These are phyloP conservation scores for Pimpla rufipes DNA, from an alignment of 2,888 invertebrate species.

Conservation along the genomic window DNA sequence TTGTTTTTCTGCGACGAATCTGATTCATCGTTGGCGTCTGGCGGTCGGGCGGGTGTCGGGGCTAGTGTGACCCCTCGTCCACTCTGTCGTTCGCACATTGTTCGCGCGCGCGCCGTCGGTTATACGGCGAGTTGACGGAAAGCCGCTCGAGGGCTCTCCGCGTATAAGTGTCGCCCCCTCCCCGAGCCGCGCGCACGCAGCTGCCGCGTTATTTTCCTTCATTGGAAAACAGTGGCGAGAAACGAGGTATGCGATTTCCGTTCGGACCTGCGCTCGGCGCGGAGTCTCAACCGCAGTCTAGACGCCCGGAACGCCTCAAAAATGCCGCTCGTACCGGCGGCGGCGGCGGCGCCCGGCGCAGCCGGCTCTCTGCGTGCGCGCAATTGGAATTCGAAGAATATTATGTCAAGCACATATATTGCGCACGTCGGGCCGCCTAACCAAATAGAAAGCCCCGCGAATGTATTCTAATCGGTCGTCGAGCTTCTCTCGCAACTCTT, in stretches of 20 bases:
- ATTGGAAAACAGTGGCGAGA: constrained; percentile 14
- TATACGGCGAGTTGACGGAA: constrained; percentile 5
- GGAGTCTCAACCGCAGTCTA: constrained; percentile 52
- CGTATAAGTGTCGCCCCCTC: neutral
- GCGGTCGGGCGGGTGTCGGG: constrained; percentile 38
- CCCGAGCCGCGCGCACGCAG: neutral
- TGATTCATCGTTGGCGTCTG: constrained; percentile 65
- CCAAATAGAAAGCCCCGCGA: constrained; percentile 1
- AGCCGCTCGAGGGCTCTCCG: constrained; percentile 21
- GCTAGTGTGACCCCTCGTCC: constrained; percentile 52
- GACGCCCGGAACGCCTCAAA: constrained; percentile 45
- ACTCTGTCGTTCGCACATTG: constrained; percentile 45
- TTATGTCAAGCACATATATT: neutral
- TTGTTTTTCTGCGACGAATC: constrained; percentile 65
- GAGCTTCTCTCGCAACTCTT: neutral
- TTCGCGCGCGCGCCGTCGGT: constrained; percentile 53
- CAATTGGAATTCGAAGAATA: neutral
- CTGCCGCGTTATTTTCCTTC: constrained; percentile 30
- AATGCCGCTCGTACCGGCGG: neutral
- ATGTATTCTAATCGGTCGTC: neutral
- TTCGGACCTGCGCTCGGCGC: no score
- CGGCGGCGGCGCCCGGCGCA: neutral
- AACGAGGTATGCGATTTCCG: constrained; percentile 1
- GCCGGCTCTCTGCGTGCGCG: neutral
- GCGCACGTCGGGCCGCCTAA: neutral